phyloP scores from a whole-genome alignment of 2,888 invertebrate species.

The Mythimna lalbum region DNA sequence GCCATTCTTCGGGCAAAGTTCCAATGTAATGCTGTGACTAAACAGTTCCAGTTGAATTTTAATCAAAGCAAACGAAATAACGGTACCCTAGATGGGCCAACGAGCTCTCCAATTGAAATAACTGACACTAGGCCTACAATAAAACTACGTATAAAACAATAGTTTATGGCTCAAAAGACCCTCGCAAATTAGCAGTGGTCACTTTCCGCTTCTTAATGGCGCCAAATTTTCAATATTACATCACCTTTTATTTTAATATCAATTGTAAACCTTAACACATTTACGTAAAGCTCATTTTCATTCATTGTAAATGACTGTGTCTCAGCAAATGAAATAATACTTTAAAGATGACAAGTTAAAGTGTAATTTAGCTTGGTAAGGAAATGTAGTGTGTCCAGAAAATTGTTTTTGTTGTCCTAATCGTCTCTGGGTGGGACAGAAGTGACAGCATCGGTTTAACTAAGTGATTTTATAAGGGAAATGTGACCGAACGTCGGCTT shows the following conservation, averaged over 20 bases:
- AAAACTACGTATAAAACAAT: constrained; percentile 70
- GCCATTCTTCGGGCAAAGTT: constrained; percentile 25
- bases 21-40: constrained; percentile 27
- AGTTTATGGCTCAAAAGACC: constrained; percentile 73
- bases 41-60: constrained; percentile 44
- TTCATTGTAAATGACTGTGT: constrained; percentile 20
- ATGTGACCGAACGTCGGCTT: constrained; percentile 65
- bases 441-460: constrained; percentile 78
- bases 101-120: constrained; percentile 42
- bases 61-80: constrained; percentile 48
- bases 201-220: constrained; percentile 80
- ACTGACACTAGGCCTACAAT: constrained; percentile 60
- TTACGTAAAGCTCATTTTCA: constrained; percentile 51
- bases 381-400: constrained; percentile 60
- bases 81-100: constrained; percentile 24
- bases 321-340: constrained; percentile 30
- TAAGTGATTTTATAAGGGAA: constrained; percentile 80
- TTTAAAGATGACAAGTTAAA: constrained; percentile 23
- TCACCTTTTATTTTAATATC: constrained; percentile 43
- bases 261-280: constrained; percentile 45
- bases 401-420: constrained; percentile 73
- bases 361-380: constrained; percentile 40
- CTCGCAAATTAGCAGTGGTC: constrained; percentile 82
- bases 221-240: constrained; percentile 72
- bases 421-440: constrained; percentile 70